Conservation (phyloP, 2,888 invertebrate species). For the Calameuta pallipes region DNA sequence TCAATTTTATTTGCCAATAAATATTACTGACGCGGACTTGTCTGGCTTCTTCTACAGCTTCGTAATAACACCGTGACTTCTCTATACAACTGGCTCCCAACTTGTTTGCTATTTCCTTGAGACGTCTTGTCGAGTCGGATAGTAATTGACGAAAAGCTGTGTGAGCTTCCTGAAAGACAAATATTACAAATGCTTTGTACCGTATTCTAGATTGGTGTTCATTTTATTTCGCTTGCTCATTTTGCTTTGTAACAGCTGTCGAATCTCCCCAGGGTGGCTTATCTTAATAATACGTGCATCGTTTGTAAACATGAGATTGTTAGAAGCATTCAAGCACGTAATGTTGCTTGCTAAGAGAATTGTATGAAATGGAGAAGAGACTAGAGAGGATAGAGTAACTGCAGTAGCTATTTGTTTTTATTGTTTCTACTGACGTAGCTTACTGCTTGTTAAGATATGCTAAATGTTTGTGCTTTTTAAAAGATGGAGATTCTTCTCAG, state of each 20-base stretch:
- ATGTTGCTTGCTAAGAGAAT: conserved; percentile 2
- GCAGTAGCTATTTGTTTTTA: not conserved
- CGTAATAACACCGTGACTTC: conserved; percentile 90
- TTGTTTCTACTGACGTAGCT: not conserved
- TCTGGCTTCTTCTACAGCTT: conserved; percentile 81
- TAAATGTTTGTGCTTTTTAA: not conserved
- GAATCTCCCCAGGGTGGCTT: conserved; percentile 1
- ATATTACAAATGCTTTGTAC: not conserved
- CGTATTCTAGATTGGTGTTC: not conserved
- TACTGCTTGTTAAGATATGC: not conserved
- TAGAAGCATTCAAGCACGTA: conserved; percentile 2
- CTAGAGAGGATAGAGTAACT: not conserved
- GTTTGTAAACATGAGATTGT: conserved; percentile 4
- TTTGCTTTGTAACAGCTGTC: not conserved
- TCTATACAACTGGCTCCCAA: conserved; percentile 84
- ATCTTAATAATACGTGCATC: conserved; percentile 15
- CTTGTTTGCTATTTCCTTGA: conserved; percentile 84
- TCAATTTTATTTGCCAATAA: not conserved
- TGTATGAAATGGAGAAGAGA: not conserved
- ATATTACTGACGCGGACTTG: conserved; percentile 72
- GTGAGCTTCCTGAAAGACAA: conserved; percentile 82
- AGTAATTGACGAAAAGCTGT: conserved; percentile 89
- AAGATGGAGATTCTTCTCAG: not conserved
- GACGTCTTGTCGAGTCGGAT: conserved; percentile 84
- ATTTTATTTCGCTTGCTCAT: not conserved